Evolutionary conservation across 2,113 vertebrate genomes (phyloP).

Genomic region (Labeo rohita): DNA sequence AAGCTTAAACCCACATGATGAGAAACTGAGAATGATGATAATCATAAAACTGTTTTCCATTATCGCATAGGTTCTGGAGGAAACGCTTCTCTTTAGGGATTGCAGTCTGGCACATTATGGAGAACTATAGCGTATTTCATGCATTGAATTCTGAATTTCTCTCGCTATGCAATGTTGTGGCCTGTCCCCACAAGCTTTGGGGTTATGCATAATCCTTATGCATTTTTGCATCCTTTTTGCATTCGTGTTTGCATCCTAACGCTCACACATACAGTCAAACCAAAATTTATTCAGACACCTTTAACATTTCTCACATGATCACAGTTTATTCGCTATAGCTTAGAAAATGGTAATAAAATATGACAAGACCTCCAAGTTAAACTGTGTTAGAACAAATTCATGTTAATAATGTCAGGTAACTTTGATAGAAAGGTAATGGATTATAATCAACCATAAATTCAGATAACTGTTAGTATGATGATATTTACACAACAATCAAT

Average conservation of each 20-base stretch:
- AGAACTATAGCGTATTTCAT: background rate
- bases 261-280: background rate
- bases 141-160: background rate
- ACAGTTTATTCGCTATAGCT: too few species aligned
- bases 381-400: too few species aligned
- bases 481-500: too few species aligned
- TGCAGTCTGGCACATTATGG: background rate
- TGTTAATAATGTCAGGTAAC: too few species aligned
- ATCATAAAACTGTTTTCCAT: conserved; percentile 1
- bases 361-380: too few species aligned
- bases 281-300: too few species aligned
- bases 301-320: too few species aligned
- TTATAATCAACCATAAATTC: too few species aligned
- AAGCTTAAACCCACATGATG: background rate
- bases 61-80: background rate
- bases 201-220: background rate
- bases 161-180: background rate
- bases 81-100: background rate
- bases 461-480: too few species aligned
- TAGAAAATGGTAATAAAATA: too few species aligned
- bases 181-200: background rate
- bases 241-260: background rate
- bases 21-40: background rate
- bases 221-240: background rate
- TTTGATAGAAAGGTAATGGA: too few species aligned